Evolutionary conservation across 23 tunicate genomes (phyloP).

Genomic region (Styela plicata): DNA sequence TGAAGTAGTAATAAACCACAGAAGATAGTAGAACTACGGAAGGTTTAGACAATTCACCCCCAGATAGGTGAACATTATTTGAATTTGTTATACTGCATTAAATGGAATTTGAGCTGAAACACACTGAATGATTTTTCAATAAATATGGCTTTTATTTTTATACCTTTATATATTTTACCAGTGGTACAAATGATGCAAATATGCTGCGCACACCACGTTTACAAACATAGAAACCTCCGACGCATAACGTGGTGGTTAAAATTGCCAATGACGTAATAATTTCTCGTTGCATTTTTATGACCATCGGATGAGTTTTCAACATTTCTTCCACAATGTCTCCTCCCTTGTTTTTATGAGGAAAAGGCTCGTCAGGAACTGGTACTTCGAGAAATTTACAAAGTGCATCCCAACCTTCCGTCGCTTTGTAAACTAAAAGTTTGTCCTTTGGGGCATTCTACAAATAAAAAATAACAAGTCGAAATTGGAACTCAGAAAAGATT

Average conservation of each 20-base stretch:
- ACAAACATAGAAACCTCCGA: background rate
- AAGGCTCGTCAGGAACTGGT: constrained; percentile 27
- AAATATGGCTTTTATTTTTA: too few relatives aligned
- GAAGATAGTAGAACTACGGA: too few relatives aligned
- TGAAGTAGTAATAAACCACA: too few relatives aligned
- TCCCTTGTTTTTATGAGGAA: constrained; percentile 57
- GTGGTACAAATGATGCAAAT: too few relatives aligned
- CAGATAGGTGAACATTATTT: too few relatives aligned
- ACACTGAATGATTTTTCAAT: too few relatives aligned
- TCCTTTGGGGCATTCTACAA: constrained; percentile 37
- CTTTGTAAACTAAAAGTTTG: constrained; percentile 17
- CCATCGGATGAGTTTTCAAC: background rate
- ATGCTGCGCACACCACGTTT: background rate
- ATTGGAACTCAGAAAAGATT: background rate
- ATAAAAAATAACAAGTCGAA: background rate
- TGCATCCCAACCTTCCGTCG: constrained; percentile 48
- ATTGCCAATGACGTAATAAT: background rate
- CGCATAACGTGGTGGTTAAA: background rate
- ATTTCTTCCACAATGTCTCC: constrained; percentile 46
- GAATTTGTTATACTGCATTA: too few relatives aligned
- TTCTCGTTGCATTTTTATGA: background rate
- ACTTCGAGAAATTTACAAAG: constrained; percentile 35
- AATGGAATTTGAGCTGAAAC: too few relatives aligned
- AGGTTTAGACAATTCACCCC: too few relatives aligned
- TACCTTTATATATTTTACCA: too few relatives aligned